Conservation (phyloP, 2,888 invertebrate genomes). For the Drosophila nr. perissopoda region DNA sequence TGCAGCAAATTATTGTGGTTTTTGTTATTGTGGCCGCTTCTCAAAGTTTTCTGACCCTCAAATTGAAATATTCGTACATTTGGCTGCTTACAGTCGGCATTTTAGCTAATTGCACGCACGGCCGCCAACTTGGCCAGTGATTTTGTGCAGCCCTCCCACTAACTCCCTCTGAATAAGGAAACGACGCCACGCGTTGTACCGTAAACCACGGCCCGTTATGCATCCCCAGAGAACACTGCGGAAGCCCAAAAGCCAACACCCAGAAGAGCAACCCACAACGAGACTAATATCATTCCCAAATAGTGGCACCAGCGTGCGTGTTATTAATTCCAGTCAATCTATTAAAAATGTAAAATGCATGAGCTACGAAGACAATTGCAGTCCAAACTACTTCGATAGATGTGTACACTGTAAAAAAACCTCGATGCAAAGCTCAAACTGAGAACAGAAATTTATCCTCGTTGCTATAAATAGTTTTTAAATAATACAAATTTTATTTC, state of each 20-base stretch:
- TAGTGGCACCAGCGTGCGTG: constrained; percentile 52
- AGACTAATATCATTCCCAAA: constrained; percentile 34
- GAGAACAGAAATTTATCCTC: background rate
- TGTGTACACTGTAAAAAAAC: constrained; percentile 1
- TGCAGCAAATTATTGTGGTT: constrained; percentile 19
- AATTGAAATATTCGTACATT: constrained; percentile 71
- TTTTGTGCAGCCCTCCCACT: constrained; percentile 16
- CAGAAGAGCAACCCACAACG: constrained; percentile 14
- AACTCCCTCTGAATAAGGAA: background rate
- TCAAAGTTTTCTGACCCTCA: constrained; percentile 69
- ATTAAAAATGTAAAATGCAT: constrained; percentile 82
- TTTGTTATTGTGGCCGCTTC: constrained; percentile 16
- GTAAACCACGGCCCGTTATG: constrained; percentile 73
- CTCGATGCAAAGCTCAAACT: background rate
- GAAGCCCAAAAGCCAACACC: constrained; percentile 14
- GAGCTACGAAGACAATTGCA: constrained; percentile 69
- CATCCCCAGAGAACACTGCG: constrained; percentile 59
- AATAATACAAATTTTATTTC: background rate
- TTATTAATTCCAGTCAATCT: constrained; percentile 81
- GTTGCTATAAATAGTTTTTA: background rate
- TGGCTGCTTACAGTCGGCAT: constrained; percentile 37
- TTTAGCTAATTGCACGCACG: constrained; percentile 79
- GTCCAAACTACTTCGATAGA: constrained; percentile 30
- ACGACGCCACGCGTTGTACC: constrained; percentile 65
- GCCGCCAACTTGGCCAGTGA: constrained; percentile 60